Conservation (phyloP, 1,140 invertebrate species). For the Drosophila kanapiae region DNA sequence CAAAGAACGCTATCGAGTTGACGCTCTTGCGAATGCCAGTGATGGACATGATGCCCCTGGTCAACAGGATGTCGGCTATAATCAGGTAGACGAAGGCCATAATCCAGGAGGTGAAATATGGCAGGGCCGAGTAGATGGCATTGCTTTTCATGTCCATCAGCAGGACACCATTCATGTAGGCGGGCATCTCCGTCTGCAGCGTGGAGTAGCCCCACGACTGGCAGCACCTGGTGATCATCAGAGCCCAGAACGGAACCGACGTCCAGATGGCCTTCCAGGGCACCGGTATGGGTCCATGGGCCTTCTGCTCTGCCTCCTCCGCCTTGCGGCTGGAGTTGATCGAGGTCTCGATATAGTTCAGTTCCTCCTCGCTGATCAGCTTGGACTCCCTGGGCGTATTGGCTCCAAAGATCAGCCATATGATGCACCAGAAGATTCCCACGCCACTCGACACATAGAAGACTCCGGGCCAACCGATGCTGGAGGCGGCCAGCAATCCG, state of each 20-base stretch:
- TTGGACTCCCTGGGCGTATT: constrained; percentile 88
- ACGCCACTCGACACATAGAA: constrained; percentile 91
- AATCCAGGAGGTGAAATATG: constrained; percentile 91
- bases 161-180: constrained; percentile 94
- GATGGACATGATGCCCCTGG: constrained; percentile 86
- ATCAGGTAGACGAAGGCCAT: constrained; percentile 89
- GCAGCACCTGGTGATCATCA: constrained; percentile 93
- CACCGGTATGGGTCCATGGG: constrained; percentile 53
- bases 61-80: constrained; percentile 88
- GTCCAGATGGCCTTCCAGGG: constrained; percentile 93
- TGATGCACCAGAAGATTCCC: constrained; percentile 87
- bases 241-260: constrained; percentile 93
- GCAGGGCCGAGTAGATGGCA: constrained; percentile 91
- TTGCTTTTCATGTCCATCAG: constrained; percentile 91
- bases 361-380: constrained; percentile 88
- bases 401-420: constrained; percentile 89
- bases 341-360: constrained; percentile 87
- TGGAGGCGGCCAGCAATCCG: constrained; percentile 88
- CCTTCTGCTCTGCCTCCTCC: constrained; percentile 24
- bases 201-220: constrained; percentile 98
- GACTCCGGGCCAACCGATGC: constrained; percentile 91
- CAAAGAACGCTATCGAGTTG: constrained; percentile 88
- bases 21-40: constrained; percentile 88
- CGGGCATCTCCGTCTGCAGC: constrained; percentile 95
- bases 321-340: constrained; percentile 47